Conservation (phyloP, 2,888 invertebrate genomes). For the Erynnis tages region DNA sequence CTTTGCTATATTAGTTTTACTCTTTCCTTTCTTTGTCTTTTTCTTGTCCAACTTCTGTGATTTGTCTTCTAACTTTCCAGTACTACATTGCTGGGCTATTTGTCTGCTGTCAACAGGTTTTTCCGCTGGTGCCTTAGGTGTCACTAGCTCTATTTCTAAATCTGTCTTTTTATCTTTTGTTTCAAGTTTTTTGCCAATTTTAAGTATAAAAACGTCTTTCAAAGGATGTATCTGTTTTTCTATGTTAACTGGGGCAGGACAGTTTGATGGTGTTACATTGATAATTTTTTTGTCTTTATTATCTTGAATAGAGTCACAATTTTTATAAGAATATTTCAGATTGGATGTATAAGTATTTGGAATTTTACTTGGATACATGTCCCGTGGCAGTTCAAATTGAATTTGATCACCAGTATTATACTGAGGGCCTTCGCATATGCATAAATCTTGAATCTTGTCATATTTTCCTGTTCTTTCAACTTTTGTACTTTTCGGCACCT, state of each 20-base stretch:
- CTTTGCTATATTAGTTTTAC: constrained; percentile 38
- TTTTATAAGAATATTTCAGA: constrained; percentile 61
- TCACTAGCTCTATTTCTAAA: constrained; percentile 71
- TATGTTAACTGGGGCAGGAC: constrained; percentile 65
- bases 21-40: constrained; percentile 38
- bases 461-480: constrained; percentile 63
- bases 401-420: constrained; percentile 71
- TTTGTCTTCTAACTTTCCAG: constrained; percentile 41
- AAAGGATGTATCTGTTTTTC: constrained; percentile 58
- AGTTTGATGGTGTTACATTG: constrained; percentile 68
- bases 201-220: constrained; percentile 73
- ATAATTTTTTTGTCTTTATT: constrained; percentile 51
- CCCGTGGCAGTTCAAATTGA: constrained; percentile 65
- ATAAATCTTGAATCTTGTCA: constrained; percentile 66
- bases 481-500: constrained; percentile 67
- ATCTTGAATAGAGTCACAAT: constrained; percentile 47
- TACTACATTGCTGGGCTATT: constrained; percentile 55
- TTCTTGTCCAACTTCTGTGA: constrained; percentile 29
- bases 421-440: constrained; percentile 60
- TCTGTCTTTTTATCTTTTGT: constrained; percentile 72
- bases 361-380: constrained; percentile 47
- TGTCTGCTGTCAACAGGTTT: constrained; percentile 42
- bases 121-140: constrained; percentile 59
- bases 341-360: constrained; percentile 58
- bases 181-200: constrained; percentile 74